These are phyloP conservation scores for Anthopleura xanthogrammica DNA, from an alignment of 92 coral and sea anemone species.

Conservation along the genomic window DNA sequence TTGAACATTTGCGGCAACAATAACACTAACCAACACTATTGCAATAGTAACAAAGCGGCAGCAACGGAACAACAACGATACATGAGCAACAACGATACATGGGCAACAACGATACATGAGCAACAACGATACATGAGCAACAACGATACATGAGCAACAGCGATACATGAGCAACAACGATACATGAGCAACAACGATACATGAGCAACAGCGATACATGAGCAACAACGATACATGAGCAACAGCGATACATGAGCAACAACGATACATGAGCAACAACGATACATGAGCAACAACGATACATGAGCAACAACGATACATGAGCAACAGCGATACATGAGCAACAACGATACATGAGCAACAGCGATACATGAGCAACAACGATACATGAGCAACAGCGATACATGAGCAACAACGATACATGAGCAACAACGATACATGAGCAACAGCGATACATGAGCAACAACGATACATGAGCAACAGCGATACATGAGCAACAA, in stretches of 20 bases:
- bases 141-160: background rate
- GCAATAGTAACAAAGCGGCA: too few species aligned
- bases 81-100: background rate
- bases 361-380: background rate
- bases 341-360: background rate
- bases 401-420: background rate
- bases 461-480: background rate
- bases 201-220: background rate
- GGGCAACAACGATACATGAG: background rate
- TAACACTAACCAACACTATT: background rate
- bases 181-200: background rate
- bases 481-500: background rate
- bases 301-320: background rate
- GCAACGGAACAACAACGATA: too few species aligned
- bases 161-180: background rate
- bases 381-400: background rate
- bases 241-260: background rate
- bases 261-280: background rate
- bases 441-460: background rate
- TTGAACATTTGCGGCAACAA: background rate
- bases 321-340: background rate
- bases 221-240: background rate
- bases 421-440: background rate
- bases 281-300: background rate
- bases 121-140: background rate